Base-by-base conservation (phyloP, 2,797 vertebrate species). In the Anabas testudineus region DNA sequence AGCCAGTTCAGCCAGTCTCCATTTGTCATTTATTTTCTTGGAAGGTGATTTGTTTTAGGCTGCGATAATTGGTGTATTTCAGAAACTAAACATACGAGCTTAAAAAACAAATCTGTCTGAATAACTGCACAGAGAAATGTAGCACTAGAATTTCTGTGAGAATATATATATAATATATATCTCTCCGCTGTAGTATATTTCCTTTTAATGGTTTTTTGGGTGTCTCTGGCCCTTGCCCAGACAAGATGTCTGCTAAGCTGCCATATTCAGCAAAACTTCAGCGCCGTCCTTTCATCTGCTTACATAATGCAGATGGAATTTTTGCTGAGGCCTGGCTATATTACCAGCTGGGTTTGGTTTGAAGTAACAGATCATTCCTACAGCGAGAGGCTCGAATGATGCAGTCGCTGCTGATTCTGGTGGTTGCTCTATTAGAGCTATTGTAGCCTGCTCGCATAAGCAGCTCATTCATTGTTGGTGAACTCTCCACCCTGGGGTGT, bases 401-500 rank as follows among this genome's bases (percentile, higher is more conserved):
- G 57, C 59, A 58, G 48, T 42, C n/a, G 7, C 14, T 68, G 71
- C 61, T 74, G 67, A 77, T 81, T 84, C 55, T 81, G 66, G 39
- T 67, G 67, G 69, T 53, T 67, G 62, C 73, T 80, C 74, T 39
- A 67, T 65, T 61, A 67, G 46, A 60, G 19, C 77, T 71, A 74
- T 90, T 89, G 86, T 82, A 58, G 32, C 34, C 8, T 10, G 45
- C 54, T 48, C 52, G 30, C 75, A 15, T 81, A 75, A 83, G 87
- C 48, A 69, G 63, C 67, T 64, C 41, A 21, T 80, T 87, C 82
- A 77, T 87, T 87, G 86, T 80, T 61, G 48, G 26, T 89, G 89
- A 93, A 87, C 88, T 88, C 71, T 83, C 89, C 86, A 92, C 84
- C 81, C 83, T 60, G 21, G 49, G 70, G 56, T 81, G 55, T 64